phyloP scores from a whole-genome alignment of 2,797 vertebrate species.

The Rhinella marina region DNA sequence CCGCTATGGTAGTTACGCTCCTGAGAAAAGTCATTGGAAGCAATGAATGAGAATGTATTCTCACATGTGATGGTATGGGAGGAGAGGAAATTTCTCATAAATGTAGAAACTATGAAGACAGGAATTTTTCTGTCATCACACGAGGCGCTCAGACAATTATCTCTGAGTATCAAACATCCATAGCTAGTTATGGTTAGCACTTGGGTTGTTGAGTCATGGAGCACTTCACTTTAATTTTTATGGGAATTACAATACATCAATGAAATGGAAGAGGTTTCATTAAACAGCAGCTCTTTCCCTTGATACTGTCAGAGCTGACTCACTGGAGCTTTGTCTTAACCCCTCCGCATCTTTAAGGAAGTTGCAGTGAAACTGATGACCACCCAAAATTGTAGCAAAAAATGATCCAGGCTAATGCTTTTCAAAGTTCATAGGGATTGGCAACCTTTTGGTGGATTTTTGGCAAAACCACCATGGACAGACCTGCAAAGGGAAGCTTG shows the following conservation, averaged over 20 bases:
- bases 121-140: slow-evolving; percentile 47
- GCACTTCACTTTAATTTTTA: slow-evolving; percentile 17
- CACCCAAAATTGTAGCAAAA: neutral
- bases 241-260: slow-evolving; percentile 34
- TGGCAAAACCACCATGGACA: too few relatives aligned
- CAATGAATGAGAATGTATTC: neutral
- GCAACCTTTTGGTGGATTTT: too few relatives aligned
- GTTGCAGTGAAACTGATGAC: neutral
- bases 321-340: slow-evolving; percentile 28
- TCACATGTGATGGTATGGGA: neutral
- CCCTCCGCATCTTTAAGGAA: neutral
- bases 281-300: neutral
- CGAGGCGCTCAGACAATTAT: slow-evolving; percentile 11
- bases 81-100: slow-evolving; percentile 19
- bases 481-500: too few relatives aligned
- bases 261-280: slow-evolving; percentile 19
- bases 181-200: slow-evolving; percentile 26
- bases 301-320: slow-evolving; percentile 28
- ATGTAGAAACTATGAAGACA: slow-evolving; percentile 7
- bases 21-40: neutral
- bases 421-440: neutral
- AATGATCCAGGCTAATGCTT: too few relatives aligned
- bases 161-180: slow-evolving; percentile 12
- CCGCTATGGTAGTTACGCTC: too few relatives aligned
- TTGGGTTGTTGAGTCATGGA: slow-evolving; percentile 34